Base-by-base conservation (phyloP, 30 jellyfish, hydroid and myxozoan species). In the Calvadosia cruxmelitensis region DNA sequence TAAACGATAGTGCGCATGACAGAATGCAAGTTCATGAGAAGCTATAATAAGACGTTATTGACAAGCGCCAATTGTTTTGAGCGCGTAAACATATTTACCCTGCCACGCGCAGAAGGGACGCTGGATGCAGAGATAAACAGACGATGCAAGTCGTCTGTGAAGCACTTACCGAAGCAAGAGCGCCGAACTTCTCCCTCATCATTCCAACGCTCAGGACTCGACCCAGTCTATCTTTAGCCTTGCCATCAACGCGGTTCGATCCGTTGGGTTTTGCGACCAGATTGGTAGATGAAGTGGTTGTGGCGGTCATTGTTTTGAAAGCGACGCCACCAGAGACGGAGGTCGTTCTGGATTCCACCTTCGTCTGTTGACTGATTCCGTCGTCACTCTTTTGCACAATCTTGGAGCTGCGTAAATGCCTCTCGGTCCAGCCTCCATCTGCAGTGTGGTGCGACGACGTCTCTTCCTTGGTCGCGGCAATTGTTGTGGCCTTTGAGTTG, bases 211-310 rank as follows among this genome's bases (percentile, higher is more conserved):
- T 74, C 64, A 79, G 29, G 1, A 81, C 93, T 63, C 50, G 70
- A 5, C 93, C 93, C 61, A 79, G 50, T 1, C 83, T 29, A 20
- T 68, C 62, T 2, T 67, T 70, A 3, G 93, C 93, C 52, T 66
- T 65, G 27, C 35, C 29, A 33, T 72, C 71, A 48, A 52, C 84
- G 33, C 24, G 49, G 7, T 66, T 72, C 20, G 7, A 28, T 1
- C 69, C 65, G 16, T 27, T 68, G 10, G 57, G 57, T 42, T 10
- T 42, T 42, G 10, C 15, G 20, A 42, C 10, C 57, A 42, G 15
- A 5, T 42, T 42, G 57, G 57, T 42, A 5, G 57, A 42, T 42
- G 57, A 5, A n/a, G n/a, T n/a, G n/a, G n/a, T n/a, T n/a, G n/a
- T n/a, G n/a, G n/a, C n/a, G n/a, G n/a, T n/a, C n/a, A n/a, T n/a